These are phyloP conservation scores for Lepus timidus DNA, from an alignment of 2,113 vertebrate genomes.

Conservation along the genomic window DNA sequence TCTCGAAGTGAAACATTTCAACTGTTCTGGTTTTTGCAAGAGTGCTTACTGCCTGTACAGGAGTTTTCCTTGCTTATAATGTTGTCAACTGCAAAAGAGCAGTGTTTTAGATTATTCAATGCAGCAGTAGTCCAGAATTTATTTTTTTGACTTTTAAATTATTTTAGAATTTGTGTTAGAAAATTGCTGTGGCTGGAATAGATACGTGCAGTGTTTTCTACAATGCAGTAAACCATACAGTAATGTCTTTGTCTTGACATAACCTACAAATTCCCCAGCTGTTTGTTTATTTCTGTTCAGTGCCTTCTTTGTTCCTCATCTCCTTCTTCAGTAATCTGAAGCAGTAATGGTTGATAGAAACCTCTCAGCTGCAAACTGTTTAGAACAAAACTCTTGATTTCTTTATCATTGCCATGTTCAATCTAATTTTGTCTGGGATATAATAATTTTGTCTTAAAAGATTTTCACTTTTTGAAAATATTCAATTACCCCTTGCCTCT, in stretches of 20 bases:
- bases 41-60: neutral
- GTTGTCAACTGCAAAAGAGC: neutral
- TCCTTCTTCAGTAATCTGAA: neutral
- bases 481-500: too few species aligned
- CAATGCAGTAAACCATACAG: neutral
- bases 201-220: neutral
- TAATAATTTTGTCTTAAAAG: too few species aligned
- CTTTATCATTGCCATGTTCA: too few species aligned
- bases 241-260: conserved; percentile 19
- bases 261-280: neutral
- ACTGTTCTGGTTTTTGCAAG: conserved; percentile 39
- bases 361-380: conserved; percentile 1
- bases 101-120: conserved; percentile 13
- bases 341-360: neutral
- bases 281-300: neutral
- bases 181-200: conserved; percentile 27
- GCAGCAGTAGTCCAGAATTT: conserved; percentile 28
- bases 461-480: too few species aligned
- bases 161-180: conserved; percentile 57
- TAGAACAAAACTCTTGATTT: too few species aligned
- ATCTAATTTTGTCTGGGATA: too few species aligned
- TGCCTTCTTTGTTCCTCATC: neutral
- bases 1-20: conserved; percentile 53
- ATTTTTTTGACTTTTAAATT: conserved; percentile 52
- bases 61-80: conserved; percentile 55